These are phyloP conservation scores for Nothobranchius furzeri DNA, from an alignment of 2,113 vertebrate species.

Conservation along the genomic window DNA sequence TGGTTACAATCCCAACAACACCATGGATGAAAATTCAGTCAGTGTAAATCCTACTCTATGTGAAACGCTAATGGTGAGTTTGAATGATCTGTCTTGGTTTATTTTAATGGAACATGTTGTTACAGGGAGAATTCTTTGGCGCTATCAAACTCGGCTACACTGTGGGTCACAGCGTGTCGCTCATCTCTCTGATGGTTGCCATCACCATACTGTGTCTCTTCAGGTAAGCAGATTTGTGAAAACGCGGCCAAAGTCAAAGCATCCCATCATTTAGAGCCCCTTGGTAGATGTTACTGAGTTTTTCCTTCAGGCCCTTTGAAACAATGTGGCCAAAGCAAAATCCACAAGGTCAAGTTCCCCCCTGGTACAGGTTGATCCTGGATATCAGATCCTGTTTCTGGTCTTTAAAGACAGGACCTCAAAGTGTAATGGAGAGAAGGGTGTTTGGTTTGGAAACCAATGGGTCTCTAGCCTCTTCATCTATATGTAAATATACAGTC, in stretches of 20 bases:
- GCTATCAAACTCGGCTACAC: slow-evolving; percentile 92
- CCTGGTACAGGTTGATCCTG: too few species aligned
- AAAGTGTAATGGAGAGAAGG: too few species aligned
- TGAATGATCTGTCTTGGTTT: background rate
- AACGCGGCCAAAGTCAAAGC: background rate
- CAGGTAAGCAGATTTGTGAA: slow-evolving; percentile 49
- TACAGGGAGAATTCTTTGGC: slow-evolving; percentile 79
- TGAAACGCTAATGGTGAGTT: background rate
- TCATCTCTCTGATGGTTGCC: slow-evolving; percentile 85
- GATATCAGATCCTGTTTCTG: too few species aligned
- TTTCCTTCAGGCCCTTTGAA: too few species aligned
- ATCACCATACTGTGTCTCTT: slow-evolving; percentile 83
- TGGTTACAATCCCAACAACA: slow-evolving; percentile 81
- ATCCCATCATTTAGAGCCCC: too few species aligned
- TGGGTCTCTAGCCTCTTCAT: too few species aligned
- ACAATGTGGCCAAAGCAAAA: too few species aligned
- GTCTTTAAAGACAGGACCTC: too few species aligned
- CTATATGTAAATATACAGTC: too few species aligned
- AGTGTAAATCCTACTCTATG: slow-evolving; percentile 36
- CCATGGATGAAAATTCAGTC: slow-evolving; percentile 67
- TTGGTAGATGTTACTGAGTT: too few species aligned
- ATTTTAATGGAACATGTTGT: slow-evolving; percentile 11
- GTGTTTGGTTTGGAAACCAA: too few species aligned
- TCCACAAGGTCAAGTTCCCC: too few species aligned
- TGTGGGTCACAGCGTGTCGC: slow-evolving; percentile 89